Evolutionary conservation across 2,797 vertebrate species (phyloP).

Genomic region (Varecia variegata): DNA sequence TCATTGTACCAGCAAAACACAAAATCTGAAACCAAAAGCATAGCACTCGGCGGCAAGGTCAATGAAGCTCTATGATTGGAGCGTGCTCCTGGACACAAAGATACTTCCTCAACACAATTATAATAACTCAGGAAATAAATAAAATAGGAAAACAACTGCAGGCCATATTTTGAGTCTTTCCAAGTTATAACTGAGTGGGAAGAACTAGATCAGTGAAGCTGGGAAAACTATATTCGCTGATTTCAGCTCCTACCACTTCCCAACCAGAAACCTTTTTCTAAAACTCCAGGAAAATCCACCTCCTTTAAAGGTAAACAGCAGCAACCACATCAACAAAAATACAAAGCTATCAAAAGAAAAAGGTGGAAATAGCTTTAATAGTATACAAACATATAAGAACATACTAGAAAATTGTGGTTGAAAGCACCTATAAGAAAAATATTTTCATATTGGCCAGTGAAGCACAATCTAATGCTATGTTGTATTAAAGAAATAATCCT

Average conservation of each 20-base stretch:
- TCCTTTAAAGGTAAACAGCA: not conserved
- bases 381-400: not conserved
- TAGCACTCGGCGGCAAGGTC: too few species aligned
- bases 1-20: not conserved
- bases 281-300: not conserved
- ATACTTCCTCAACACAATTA: not conserved
- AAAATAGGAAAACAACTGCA: not conserved
- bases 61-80: not conserved
- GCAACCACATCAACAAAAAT: not conserved
- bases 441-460: not conserved
- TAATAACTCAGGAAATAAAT: too few species aligned
- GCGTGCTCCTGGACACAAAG: too few species aligned
- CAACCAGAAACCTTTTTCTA: not conserved
- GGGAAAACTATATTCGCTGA: not conserved
- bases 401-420: not conserved
- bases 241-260: rapidly evolving
- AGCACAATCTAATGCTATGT: not conserved
- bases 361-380: not conserved
- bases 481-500: not conserved
- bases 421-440: not conserved
- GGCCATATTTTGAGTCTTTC: not conserved
- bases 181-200: too few species aligned
- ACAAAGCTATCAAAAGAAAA: not conserved
- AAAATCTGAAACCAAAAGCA: not conserved
- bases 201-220: not conserved